phyloP scores from a whole-genome alignment of 2,113 vertebrate species.

The Calyptomena viridis region DNA sequence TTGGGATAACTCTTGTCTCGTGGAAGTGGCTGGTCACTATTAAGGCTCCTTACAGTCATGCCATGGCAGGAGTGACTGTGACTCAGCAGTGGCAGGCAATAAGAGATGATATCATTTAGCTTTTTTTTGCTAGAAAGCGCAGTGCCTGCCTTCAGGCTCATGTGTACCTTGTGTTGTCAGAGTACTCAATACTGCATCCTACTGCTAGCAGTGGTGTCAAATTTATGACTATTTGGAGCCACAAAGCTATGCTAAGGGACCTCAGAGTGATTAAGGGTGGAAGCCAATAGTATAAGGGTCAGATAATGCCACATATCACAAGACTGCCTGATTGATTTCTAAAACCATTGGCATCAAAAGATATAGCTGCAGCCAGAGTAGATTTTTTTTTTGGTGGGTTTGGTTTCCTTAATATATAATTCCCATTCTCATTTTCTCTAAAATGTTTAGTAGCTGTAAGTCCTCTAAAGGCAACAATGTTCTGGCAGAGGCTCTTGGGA shows the following conservation, averaged over 20 bases:
- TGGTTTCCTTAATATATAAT: background rate
- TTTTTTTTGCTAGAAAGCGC: background rate
- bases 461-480: background rate
- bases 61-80: background rate
- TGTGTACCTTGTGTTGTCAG: background rate
- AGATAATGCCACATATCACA: background rate
- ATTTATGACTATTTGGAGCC: background rate
- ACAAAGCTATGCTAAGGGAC: background rate
- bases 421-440: conserved; percentile 2
- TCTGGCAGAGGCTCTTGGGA: background rate
- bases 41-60: background rate
- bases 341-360: background rate
- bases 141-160: background rate
- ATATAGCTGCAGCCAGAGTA: background rate
- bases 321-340: background rate
- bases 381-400: background rate
- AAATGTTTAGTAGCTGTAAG: background rate
- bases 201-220: background rate
- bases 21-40: background rate
- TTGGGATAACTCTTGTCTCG: background rate
- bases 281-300: background rate
- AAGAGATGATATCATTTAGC: background rate
- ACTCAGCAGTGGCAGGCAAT: background rate
- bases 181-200: background rate
- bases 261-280: background rate